These are phyloP conservation scores for Cataglyphis livida DNA, from an alignment of 2,888 invertebrate species.

Conservation along the genomic window DNA sequence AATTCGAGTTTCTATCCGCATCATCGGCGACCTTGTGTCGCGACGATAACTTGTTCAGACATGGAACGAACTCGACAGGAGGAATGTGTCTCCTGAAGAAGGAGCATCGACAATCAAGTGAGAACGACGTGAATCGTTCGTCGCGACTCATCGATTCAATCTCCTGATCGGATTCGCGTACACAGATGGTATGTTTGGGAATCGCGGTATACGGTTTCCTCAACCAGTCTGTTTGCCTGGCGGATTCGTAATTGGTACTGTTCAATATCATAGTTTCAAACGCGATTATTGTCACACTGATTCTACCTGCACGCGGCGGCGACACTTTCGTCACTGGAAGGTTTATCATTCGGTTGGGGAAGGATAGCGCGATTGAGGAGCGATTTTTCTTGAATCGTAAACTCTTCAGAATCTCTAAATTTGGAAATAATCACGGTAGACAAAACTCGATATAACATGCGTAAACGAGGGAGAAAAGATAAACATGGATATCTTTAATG, in stretches of 20 bases:
- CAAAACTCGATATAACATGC: not conserved
- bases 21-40: not conserved
- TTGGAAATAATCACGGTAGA: constrained; percentile 14
- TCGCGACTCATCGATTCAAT: constrained; percentile 23
- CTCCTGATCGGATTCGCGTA: constrained; percentile 8
- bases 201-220: constrained; percentile 74
- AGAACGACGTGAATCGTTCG: not conserved
- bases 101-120: constrained; percentile 16
- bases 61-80: not conserved
- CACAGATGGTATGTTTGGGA: constrained; percentile 51
- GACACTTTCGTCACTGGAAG: constrained; percentile 24
- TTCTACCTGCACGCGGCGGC: constrained; percentile 56
- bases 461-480: not conserved
- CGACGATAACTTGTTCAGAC: not conserved
- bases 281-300: not conserved
- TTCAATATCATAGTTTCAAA: not conserved
- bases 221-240: constrained; percentile 74
- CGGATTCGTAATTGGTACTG: constrained; percentile 25
- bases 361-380: constrained; percentile 2
- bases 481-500: not conserved
- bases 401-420: constrained; percentile 51
- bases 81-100: not conserved
- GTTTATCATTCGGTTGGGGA: constrained; percentile 17
- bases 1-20: constrained; percentile 1
- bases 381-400: constrained; percentile 13